These are phyloP conservation scores for Odobenus rosmarus DNA, from an alignment of 2,113 vertebrate genomes.

Conservation along the genomic window DNA sequence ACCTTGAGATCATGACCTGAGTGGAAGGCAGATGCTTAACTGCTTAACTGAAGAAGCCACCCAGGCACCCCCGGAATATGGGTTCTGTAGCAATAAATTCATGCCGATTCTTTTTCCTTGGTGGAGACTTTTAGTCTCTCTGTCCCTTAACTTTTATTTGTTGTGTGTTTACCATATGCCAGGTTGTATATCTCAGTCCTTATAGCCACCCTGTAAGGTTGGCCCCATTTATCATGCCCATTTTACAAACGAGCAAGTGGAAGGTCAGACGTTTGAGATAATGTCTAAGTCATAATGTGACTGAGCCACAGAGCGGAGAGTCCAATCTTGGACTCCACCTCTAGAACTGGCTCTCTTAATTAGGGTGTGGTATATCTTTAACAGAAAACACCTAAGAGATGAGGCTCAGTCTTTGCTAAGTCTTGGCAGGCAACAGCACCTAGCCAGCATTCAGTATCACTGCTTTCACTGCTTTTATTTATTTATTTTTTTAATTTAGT, in stretches of 20 bases:
- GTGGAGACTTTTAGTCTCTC: not conserved
- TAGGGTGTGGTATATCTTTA: not conserved
- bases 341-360: not conserved
- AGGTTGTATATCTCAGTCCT: not conserved
- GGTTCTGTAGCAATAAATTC: not conserved
- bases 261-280: not conserved
- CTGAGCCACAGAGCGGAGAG: not conserved
- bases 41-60: not conserved
- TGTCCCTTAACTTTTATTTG: not conserved
- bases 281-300: not conserved
- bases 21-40: not conserved
- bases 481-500: not conserved
- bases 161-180: not conserved
- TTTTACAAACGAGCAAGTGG: not conserved
- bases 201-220: not conserved
- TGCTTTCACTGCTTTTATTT: conserved; percentile 38
- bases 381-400: not conserved
- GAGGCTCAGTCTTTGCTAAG: not conserved
- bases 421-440: not conserved
- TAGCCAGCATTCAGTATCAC: not conserved
- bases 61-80: not conserved
- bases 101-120: not conserved
- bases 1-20: not conserved
- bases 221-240: not conserved
- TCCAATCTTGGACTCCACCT: not conserved